Evolutionary conservation across 2,113 vertebrate species (phyloP), one percentile per base, ranked within the genome.

Genomic region (Sander vitreus): DNA sequence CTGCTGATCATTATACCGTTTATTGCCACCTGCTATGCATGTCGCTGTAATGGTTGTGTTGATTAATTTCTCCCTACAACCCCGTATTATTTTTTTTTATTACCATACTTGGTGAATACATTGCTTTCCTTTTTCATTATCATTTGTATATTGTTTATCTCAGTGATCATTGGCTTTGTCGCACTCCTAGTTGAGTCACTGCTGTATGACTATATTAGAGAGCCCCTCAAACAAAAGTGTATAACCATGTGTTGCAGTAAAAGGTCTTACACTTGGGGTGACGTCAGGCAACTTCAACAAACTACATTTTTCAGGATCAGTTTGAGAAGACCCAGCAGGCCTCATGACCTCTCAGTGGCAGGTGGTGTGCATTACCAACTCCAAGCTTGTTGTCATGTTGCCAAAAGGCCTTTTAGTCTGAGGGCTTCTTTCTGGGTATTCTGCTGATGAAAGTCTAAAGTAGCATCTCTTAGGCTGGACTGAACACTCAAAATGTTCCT

Each of bases 1-100:
- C 27, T 72, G 39, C 51, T 36, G 54, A 65, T 80, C 39, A 81
- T 87, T 76, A 81, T 58, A 27, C 21, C n/a, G 59, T 67, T 80
- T 73, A 69, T 68, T 48, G 25, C 62, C 66, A 73, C 59, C 69
- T 72, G 73, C 71, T 50, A 77, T 73, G 71, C 14, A 65, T 23
- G 71, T 59, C 19, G 4, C 63, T 62, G 55, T 65, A 69, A 57
- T 78, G 63, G 25, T 19, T 68, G 23, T 48, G 65, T 39, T 85
- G 73, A 76, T 78, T 81, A 68, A 77, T 78, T 65, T 62, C 76
- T 47, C 25, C 27, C 25, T 60, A 55, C 55, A 55, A 6, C 19
- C 14, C n/a, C 43, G n/a, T 48, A 75, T 43, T 9, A 76, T 33
- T 63, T 66, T 5, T 5, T 33, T 59, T 75, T 58, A 80, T 66